Evolutionary conservation across 35 echinoderm and acorn worm genomes (phyloP).

Genomic region (Diadema setosum): DNA sequence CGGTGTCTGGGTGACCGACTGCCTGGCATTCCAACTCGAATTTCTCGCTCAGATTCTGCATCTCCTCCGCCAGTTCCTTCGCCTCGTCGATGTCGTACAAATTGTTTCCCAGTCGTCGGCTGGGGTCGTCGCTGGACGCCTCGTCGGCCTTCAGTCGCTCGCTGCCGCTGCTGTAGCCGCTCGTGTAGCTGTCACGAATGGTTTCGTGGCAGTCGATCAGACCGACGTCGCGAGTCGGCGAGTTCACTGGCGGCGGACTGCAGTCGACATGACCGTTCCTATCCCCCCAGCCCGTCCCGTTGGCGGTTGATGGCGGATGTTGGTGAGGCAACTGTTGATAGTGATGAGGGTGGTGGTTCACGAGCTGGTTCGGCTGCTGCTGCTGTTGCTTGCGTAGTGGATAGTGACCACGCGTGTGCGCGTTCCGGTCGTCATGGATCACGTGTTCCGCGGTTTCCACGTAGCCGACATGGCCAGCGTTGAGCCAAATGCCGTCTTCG

Average conservation of each 20-base stretch:
- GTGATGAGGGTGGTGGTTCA: neutral
- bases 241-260: neutral
- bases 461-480: neutral
- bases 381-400: neutral
- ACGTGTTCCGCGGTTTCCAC: neutral
- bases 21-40: neutral
- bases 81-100: slow-evolving; percentile 1
- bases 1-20: neutral
- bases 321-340: neutral
- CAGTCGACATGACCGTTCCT: neutral
- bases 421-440: neutral
- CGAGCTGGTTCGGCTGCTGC: neutral
- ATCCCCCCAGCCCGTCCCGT: neutral
- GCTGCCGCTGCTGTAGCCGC: neutral
- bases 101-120: neutral
- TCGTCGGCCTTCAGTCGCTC: neutral
- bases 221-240: neutral
- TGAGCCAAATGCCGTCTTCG: neutral
- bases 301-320: neutral
- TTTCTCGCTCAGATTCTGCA: neutral
- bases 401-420: neutral
- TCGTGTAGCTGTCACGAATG: neutral
- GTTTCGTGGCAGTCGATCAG: neutral
- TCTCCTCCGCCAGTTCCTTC: neutral
- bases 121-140: neutral